Conservation (phyloP, 2,113 vertebrate species). For the Pteronura brasiliensis region DNA sequence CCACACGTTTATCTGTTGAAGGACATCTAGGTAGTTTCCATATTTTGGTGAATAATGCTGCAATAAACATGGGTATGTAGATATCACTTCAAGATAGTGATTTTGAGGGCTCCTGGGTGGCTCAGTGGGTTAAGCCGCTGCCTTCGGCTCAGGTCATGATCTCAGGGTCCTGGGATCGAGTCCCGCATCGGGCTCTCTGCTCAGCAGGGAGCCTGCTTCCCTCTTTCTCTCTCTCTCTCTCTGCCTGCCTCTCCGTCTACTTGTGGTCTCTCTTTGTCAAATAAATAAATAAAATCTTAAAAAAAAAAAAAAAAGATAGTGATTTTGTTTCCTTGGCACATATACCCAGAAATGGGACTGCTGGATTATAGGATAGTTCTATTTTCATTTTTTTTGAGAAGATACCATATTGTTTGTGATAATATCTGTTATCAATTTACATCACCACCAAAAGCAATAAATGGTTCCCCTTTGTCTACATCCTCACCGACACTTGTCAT, state of each 20-base stretch:
- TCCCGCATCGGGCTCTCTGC: too few relatives aligned
- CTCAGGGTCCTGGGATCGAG: too few relatives aligned
- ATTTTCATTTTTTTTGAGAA: not conserved
- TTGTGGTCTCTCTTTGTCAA: too few relatives aligned
- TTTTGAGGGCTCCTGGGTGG: too few relatives aligned
- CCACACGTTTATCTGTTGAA: not conserved
- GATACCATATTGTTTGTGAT: not conserved
- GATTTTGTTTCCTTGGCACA: not conserved
- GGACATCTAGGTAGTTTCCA: not conserved
- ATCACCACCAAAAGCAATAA: not conserved
- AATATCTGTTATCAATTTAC: not conserved
- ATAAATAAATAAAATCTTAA: too few relatives aligned
- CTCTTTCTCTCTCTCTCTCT: too few relatives aligned
- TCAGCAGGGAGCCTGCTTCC: too few relatives aligned
- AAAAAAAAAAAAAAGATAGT: too few relatives aligned
- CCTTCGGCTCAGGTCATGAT: too few relatives aligned
- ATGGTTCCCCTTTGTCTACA: not conserved
- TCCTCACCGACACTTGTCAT: not conserved
- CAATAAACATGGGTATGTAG: not conserved
- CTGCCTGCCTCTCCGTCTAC: too few relatives aligned
- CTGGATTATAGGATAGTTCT: not conserved
- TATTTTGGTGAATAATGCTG: not conserved
- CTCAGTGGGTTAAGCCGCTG: too few relatives aligned
- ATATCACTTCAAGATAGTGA: not conserved
- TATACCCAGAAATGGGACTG: not conserved